phyloP scores from a whole-genome alignment of 2,797 vertebrate species.

The Anas capensis region DNA sequence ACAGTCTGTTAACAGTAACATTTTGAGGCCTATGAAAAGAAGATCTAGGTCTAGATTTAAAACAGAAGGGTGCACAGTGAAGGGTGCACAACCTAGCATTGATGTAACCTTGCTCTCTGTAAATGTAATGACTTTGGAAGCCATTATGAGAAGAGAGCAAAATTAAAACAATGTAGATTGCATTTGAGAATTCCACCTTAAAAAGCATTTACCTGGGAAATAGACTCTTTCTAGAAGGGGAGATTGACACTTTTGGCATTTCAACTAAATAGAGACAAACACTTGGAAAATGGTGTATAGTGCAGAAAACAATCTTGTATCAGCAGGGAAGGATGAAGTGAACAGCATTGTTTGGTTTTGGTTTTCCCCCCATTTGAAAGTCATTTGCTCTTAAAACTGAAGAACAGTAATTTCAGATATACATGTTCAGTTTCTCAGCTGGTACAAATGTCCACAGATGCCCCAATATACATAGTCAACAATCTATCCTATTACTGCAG shows the following conservation, averaged over 20 bases:
- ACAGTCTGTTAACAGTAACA: neutral
- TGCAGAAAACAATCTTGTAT: neutral
- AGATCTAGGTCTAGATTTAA: neutral
- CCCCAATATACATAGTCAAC: neutral
- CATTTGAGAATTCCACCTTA: constrained; percentile 1
- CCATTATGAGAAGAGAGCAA: neutral
- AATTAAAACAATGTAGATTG: constrained; percentile 2
- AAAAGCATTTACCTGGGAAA: neutral
- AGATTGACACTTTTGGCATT: neutral
- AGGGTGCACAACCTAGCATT: neutral
- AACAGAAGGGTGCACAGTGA: neutral
- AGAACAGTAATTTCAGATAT: neutral
- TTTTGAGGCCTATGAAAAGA: neutral
- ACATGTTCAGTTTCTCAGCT: neutral
- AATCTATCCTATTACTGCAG: neutral
- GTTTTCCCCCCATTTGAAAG: constrained; percentile 4
- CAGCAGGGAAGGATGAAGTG: neutral
- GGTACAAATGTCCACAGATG: neutral
- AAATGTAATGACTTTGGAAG: neutral
- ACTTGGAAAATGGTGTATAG: neutral
- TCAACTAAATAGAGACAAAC: neutral
- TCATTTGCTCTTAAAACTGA: constrained; percentile 31
- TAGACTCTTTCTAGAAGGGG: neutral
- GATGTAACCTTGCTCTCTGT: neutral
- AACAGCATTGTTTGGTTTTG: neutral